Conservation (phyloP, 2,113 vertebrate species). For the Smithornis capensis region DNA sequence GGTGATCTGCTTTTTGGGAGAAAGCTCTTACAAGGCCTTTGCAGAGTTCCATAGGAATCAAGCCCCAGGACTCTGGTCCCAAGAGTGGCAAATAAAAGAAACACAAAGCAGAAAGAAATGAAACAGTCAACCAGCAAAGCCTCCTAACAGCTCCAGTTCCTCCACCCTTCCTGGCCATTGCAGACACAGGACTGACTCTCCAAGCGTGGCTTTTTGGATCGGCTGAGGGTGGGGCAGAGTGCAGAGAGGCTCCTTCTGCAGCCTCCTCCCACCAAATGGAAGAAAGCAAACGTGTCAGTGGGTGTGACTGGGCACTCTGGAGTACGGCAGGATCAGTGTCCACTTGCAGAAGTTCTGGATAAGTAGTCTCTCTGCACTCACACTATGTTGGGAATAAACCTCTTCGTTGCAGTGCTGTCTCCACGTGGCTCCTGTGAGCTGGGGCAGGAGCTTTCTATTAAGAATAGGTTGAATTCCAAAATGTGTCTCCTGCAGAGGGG, state of each 20-base stretch:
- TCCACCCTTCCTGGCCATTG: not conserved
- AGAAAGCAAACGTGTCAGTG: not conserved
- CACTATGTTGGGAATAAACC: rapidly evolving
- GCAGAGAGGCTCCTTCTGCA: not conserved
- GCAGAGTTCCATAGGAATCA: not conserved
- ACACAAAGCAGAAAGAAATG: not conserved
- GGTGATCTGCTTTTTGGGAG: not conserved
- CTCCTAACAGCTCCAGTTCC: not conserved
- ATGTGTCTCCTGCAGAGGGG: not conserved
- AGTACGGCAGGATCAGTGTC: not conserved
- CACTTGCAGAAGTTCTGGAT: not conserved
- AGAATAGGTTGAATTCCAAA: not conserved
- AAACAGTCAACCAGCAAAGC: not conserved
- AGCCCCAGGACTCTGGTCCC: not conserved
- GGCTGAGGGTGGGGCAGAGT: not conserved
- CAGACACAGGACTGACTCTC: not conserved
- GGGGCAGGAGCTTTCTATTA: not conserved
- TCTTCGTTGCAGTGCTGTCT: not conserved
- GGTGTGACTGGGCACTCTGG: rapidly evolving
- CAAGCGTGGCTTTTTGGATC: not conserved
- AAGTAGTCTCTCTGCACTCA: not conserved
- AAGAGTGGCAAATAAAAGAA: not conserved
- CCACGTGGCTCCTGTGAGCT: not conserved
- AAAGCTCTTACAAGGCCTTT: not conserved
- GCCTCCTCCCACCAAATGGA: not conserved